These are phyloP conservation scores for Chaetogeoica ovagalla DNA, from an alignment of 2,888 invertebrate genomes.

Conservation along the genomic window DNA sequence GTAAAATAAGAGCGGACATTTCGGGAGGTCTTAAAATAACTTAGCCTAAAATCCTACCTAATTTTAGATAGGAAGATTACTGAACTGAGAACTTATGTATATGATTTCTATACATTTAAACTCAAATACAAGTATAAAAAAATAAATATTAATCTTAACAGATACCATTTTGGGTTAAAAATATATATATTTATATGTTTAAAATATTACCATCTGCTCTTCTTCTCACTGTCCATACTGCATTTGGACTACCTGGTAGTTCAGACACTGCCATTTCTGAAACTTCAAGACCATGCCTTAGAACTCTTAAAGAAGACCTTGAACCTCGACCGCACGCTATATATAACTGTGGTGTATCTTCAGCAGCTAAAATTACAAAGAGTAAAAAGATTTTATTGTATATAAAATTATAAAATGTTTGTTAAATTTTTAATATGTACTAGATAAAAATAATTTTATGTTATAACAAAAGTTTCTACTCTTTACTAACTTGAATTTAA, in stretches of 20 bases:
- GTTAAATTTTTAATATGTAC: neutral
- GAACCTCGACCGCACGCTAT: conserved; percentile 95
- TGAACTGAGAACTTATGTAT: neutral
- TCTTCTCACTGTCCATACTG: conserved; percentile 98
- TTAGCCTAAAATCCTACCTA: conserved; percentile 32
- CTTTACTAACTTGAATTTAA: neutral
- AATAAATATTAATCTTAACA: conserved; percentile 1
- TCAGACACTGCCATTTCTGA: conserved; percentile 99
- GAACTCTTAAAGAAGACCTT: conserved; percentile 86
- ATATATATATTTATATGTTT: neutral
- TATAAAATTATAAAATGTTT: neutral
- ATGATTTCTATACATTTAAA: neutral
- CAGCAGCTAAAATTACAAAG: conserved; percentile 71
- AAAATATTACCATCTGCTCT: conserved; percentile 87
- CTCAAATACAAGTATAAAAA: conserved; percentile 9
- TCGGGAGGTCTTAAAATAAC: conserved; percentile 36
- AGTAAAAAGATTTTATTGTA: neutral
- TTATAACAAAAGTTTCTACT: neutral
- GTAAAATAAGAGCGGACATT: conserved; percentile 43
- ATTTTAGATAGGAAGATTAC: neutral
- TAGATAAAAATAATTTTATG: neutral
- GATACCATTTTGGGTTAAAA: conserved; percentile 3
- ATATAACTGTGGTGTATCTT: conserved; percentile 98
- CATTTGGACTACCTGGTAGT: conserved; percentile 98
- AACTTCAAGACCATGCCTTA: conserved; percentile 96